Evolutionary conservation across 2,113 vertebrate genomes (phyloP), one percentile per base, ranked within the genome.

Genomic region (Vulpes ferrilata): DNA sequence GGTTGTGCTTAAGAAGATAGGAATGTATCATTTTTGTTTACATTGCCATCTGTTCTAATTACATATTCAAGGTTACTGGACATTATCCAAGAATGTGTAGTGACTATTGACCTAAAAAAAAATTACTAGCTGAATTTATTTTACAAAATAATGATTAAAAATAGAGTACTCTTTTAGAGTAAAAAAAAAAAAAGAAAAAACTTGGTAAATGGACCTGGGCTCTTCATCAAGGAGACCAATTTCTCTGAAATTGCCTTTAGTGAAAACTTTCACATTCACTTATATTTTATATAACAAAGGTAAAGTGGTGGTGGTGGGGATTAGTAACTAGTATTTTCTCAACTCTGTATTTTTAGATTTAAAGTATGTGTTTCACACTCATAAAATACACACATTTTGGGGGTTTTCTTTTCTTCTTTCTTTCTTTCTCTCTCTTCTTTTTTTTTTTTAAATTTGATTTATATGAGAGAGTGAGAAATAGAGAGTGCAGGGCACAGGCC

Each of bases 11-110:
- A 85, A 67, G 23, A 25, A 93, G 7, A 10, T 96, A 94, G 25
- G 19, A 84, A 91, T 62, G 11, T 84, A 84, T 84, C 1, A 53
- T 74, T 80, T 76, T 74, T 94, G 30, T 76, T 94, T 97, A 94
- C 11, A 90, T 64, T 90, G n/a, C 71, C 89, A 95, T 96, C 59
- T 94, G 88, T 88, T 96, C 38, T 93, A 93, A 88, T 93, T 93
- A 85, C 27, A 64, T 81, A 67, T n/a, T 15, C 65, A 92, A 95
- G 60, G 51, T 81, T 94, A 78, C 38, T 96, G 76, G 96, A 88
- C 19, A 78, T 32, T 94, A 53, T 95, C 60, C 88, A 97, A 91
- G 92, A 93, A 74, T 38, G 0, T 85, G 15, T 65, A 95, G 25
- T 15, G 80, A 90, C 64, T 67, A 6, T 80, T 81, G 59, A 55